A percentile compares a stretch with the other conserved stretches of the same genome.
phyloP scores from a whole-genome alignment of 2,888 invertebrate genomes.

The Stenurella melanura region DNA sequence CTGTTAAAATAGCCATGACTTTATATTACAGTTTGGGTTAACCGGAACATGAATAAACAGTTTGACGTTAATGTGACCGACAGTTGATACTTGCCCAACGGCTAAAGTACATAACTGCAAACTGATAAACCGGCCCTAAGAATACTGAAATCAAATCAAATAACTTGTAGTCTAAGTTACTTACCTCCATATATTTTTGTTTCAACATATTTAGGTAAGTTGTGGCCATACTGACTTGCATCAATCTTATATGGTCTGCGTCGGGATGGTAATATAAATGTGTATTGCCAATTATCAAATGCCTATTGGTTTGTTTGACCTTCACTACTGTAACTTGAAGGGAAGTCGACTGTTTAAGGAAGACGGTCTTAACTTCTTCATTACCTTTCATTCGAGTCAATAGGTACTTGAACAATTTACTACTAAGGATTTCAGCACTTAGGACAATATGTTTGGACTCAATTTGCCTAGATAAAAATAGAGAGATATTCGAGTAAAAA shows the following conservation, averaged over 20 bases:
- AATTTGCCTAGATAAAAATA: slow-evolving; percentile 70
- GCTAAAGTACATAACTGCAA: too few relatives aligned
- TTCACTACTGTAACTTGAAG: slow-evolving; percentile 78
- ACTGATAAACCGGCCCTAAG: too few relatives aligned
- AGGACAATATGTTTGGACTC: slow-evolving; percentile 76
- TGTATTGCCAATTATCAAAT: slow-evolving; percentile 84
- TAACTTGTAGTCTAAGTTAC: not conserved
- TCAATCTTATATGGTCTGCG: slow-evolving; percentile 89
- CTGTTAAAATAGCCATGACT: too few relatives aligned
- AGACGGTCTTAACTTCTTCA: slow-evolving; percentile 74
- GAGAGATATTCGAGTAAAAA: not conserved
- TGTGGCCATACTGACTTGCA: slow-evolving; percentile 72
- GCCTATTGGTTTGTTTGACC: slow-evolving; percentile 75
- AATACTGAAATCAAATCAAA: too few relatives aligned
- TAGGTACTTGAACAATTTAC: slow-evolving; percentile 74
- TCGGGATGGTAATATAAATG: slow-evolving; percentile 95
- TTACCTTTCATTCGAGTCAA: slow-evolving; percentile 78
- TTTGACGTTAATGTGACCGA: too few relatives aligned
- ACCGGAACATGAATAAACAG: too few relatives aligned
- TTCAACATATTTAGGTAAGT: slow-evolving; percentile 45
- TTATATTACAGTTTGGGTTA: too few relatives aligned
- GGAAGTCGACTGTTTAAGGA: slow-evolving; percentile 80
- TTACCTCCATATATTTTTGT: slow-evolving; percentile 43
- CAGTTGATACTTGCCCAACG: too few relatives aligned
- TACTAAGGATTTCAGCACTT: slow-evolving; percentile 76